Evolutionary conservation across 2,888 invertebrate genomes (phyloP), one percentile per base, ranked within the genome.

Genomic region (Acanthosepion pharaonis): DNA sequence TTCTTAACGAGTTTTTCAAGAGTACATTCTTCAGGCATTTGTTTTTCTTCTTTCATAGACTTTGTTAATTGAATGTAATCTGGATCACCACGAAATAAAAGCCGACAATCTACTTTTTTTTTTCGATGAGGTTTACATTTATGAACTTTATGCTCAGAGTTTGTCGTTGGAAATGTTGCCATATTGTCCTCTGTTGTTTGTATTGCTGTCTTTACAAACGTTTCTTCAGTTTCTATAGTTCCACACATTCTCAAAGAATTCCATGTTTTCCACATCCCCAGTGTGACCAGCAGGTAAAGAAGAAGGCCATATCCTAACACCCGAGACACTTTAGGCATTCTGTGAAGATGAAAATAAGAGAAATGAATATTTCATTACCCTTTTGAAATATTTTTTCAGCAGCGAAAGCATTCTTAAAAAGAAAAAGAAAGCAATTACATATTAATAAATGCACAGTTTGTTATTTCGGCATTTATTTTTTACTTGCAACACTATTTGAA

Each of bases 1-100:
- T 96, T 94, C 11, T 59, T 25, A 9, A 93, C 59, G 6, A 95
- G 94, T 28, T 94, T 94, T 9, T 94, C 92, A 49, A 96, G 91
- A 49, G 94, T 64, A 94, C 95, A 96, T 20, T n/a, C 59, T 20
- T 6, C 28, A 33, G 53, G 33, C 9, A 9, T 6, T 28, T 64
- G 9, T n/a, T 94, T 33, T 8, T 64, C 55, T 23, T 59, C 51
- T 33, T 59, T 42, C 51, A 94, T 53, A 42, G 53, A 48, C 33
- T 55, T 59, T 55, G 64, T 42, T 15, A 3, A 42, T 94, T 94
- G 9, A 23, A 94, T n/a, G 23, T 94, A 94, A 2, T 94, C 94
- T 11, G 59, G 94, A 64, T 94, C 64, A 15, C 64, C 94, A 15
- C 94, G 53, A n/a, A 94, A 94, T 20, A 94, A 55, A 55, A n/a